Conservation (phyloP, 1,140 invertebrate species). For the Meloidogyne chitwoodi region DNA sequence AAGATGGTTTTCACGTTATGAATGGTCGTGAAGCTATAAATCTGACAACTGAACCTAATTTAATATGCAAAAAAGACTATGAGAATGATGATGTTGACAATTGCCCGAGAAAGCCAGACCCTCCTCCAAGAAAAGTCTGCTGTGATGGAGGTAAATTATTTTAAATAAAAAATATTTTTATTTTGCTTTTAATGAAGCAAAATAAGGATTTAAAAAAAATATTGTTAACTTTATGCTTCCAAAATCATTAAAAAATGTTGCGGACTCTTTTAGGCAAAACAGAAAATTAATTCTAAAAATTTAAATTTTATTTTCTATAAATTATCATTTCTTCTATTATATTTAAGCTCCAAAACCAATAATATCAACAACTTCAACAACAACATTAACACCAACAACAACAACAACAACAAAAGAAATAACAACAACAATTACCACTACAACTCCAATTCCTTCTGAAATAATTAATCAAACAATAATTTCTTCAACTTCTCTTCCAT, state of each 20-base stretch:
- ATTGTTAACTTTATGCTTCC: no score
- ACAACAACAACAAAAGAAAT: neutral
- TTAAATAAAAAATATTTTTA: no score
- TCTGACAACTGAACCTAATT: conserved; percentile 55
- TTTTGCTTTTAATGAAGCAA: no score
- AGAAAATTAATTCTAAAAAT: no score
- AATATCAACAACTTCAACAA: neutral
- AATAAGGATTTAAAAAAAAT: no score
- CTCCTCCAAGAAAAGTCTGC: neutral
- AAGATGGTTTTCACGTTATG: conserved; percentile 58
- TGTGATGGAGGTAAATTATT: conserved; percentile 13
- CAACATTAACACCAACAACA: conserved; percentile 30
- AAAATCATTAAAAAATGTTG: no score
- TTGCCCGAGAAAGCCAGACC: conserved; percentile 40
- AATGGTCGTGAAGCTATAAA: conserved; percentile 57
- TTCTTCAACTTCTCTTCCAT: neutral
- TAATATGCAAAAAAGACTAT: conserved; percentile 55
- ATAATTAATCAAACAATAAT: neutral
- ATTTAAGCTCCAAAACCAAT: neutral
- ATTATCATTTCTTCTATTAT: no score
- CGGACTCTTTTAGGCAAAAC: no score
- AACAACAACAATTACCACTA: neutral
- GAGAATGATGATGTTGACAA: conserved; percentile 38
- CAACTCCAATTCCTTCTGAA: neutral
- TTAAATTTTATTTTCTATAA: no score